A percentile compares a stretch with the other conserved stretches of the same genome.
Evolutionary conservation across 2,888 invertebrate species (phyloP).

Genomic region (Crematogaster levior): DNA sequence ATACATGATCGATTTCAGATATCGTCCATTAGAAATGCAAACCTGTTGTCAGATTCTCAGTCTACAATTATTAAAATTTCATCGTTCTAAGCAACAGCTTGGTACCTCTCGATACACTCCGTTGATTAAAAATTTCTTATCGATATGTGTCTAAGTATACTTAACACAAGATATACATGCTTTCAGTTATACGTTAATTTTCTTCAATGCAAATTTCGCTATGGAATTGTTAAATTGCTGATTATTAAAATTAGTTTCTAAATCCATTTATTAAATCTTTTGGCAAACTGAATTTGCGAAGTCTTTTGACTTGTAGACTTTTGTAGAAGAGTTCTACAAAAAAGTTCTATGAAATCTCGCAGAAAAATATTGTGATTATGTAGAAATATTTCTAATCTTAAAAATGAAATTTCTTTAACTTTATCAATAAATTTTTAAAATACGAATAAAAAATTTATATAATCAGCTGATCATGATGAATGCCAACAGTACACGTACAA

Average conservation of each 20-base stretch:
- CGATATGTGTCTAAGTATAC: constrained; percentile 31
- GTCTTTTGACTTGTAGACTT: too few species aligned
- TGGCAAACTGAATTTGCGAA: constrained; percentile 16
- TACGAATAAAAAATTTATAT: not conserved
- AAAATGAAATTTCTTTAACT: not conserved
- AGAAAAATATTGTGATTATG: not conserved
- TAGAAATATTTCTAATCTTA: constrained; percentile 31
- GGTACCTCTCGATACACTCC: not conserved
- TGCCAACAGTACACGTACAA: not conserved
- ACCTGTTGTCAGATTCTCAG: not conserved
- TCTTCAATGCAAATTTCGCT: not conserved
- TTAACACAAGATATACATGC: not conserved
- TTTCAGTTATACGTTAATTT: constrained; percentile 3
- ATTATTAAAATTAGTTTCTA: constrained; percentile 14
- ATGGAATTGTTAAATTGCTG: not conserved
- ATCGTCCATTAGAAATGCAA: not conserved
- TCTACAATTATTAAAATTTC: constrained; percentile 34
- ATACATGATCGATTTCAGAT: not conserved
- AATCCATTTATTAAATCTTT: not conserved
- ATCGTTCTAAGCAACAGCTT: constrained; percentile 5
- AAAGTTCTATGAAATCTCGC: not conserved
- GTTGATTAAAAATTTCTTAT: constrained; percentile 19
- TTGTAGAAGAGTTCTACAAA: not conserved
- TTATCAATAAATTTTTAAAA: not conserved
- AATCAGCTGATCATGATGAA: constrained; percentile 9